Conservation (phyloP, 2,113 vertebrate species). For the Carlito syrichta region DNA sequence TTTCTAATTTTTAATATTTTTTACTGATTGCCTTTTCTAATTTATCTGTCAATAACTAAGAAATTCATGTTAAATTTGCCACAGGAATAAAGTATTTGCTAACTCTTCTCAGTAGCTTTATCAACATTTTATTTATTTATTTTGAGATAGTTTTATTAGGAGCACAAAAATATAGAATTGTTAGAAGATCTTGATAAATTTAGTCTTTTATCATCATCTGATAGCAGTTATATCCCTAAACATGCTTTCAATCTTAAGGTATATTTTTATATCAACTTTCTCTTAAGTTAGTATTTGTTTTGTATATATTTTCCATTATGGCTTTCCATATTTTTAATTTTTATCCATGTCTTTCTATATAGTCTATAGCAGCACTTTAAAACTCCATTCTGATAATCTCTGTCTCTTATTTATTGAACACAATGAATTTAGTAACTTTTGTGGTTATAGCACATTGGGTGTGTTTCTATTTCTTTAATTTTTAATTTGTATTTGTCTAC, state of each 20-base stretch:
- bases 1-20: background rate
- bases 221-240: background rate
- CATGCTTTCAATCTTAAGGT: background rate
- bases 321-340: background rate
- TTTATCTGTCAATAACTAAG: background rate
- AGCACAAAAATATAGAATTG: background rate
- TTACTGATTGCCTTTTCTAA: background rate
- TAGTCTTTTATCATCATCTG: background rate
- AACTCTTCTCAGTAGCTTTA: background rate
- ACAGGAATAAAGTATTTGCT: background rate
- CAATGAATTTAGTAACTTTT: background rate
- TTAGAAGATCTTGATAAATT: background rate
- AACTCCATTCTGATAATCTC: background rate
- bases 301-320: background rate
- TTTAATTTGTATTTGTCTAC: background rate
- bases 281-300: background rate
- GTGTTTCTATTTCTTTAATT: background rate
- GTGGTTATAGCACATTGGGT: background rate
- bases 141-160: slow-evolving; percentile 3
- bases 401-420: background rate
- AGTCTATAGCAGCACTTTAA: background rate
- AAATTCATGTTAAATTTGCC: background rate
- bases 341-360: background rate
- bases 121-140: background rate
- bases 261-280: background rate